Percentiles rank a stretch among this genome's conserved stretches.
Conservation (phyloP, 2,113 vertebrate genomes). For the Ellobius talpinus region DNA sequence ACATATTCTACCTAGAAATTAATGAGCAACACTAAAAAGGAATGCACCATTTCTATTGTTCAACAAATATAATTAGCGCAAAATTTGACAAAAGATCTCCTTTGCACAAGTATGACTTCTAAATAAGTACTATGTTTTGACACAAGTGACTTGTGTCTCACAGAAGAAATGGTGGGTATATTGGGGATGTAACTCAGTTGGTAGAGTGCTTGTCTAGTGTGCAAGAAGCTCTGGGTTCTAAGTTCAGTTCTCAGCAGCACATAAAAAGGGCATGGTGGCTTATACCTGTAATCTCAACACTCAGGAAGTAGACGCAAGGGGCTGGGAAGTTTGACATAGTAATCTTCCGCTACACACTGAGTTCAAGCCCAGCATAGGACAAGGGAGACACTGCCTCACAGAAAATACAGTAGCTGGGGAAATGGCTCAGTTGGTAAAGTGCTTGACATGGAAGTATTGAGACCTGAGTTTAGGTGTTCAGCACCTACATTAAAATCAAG, state of each 20-base stretch:
- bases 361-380: not conserved
- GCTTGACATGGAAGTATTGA: not conserved
- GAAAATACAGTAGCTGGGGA: too few species aligned
- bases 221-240: not conserved
- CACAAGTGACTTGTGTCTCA: not conserved
- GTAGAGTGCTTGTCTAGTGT: not conserved
- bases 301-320: not conserved
- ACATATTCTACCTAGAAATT: not conserved
- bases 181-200: not conserved
- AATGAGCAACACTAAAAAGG: constrained; percentile 6
- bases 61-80: not conserved
- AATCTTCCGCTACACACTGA: not conserved
- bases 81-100: not conserved
- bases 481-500: not conserved
- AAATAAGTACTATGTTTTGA: not conserved
- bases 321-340: not conserved
- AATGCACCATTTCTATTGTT: not conserved
- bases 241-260: not conserved
- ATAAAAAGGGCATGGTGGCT: not conserved
- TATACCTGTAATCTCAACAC: not conserved
- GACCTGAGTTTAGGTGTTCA: not conserved
- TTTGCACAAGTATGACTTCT: not conserved
- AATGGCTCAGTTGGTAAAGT: not conserved
- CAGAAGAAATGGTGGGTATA: not conserved
- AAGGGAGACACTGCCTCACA: not conserved